These are phyloP conservation scores for Chauna torquata DNA, from an alignment of 2,113 vertebrate species.

Conservation along the genomic window DNA sequence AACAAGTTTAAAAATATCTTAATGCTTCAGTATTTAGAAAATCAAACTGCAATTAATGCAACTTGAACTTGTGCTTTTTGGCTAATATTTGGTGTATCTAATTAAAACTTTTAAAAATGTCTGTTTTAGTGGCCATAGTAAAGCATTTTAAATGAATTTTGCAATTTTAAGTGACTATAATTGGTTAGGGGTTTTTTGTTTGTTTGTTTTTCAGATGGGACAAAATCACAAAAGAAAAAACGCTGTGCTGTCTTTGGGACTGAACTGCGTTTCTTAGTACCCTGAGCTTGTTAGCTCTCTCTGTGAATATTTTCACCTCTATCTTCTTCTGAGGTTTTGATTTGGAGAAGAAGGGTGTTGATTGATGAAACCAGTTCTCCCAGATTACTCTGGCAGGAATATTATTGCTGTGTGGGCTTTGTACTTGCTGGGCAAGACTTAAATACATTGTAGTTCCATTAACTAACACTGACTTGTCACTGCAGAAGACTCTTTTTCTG, in stretches of 20 bases:
- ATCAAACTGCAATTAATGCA: background rate
- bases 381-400: background rate
- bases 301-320: background rate
- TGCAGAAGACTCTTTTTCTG: background rate
- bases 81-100: background rate
- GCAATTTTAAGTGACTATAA: background rate
- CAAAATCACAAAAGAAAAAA: background rate
- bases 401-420: background rate
- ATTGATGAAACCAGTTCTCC: background rate
- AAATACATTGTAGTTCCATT: background rate
- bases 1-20: background rate
- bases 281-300: background rate
- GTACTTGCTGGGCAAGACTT: background rate
- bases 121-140: background rate
- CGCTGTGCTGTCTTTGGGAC: background rate
- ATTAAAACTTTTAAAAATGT: background rate
- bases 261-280: background rate
- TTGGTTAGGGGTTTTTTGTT: background rate
- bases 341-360: background rate
- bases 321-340: background rate
- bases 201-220: background rate
- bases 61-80: background rate
- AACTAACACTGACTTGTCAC: background rate
- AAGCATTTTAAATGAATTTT: background rate
- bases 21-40: background rate